phyloP scores from a whole-genome alignment of 2,797 vertebrate species.

The Paramormyrops hopkinsi region DNA sequence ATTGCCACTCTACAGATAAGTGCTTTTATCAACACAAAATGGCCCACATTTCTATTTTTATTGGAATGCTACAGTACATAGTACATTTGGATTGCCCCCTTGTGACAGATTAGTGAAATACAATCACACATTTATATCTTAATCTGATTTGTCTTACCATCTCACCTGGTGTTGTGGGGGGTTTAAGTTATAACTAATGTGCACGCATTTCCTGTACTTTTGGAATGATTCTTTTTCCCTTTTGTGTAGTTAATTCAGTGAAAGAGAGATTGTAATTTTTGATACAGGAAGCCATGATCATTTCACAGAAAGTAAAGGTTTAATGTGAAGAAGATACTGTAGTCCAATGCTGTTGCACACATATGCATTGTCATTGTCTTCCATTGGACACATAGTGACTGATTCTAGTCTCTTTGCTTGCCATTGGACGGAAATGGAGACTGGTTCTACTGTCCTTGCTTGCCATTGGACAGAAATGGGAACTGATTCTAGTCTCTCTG shows the following conservation, averaged over 20 bases:
- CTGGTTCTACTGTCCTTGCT: conserved; percentile 38
- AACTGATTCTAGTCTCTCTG: conserved; percentile 42
- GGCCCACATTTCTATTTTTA: background rate
- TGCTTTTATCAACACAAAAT: conserved; percentile 10
- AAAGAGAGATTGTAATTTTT: conserved; percentile 26
- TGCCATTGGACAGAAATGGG: conserved; percentile 52
- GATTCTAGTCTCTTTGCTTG: conserved; percentile 38
- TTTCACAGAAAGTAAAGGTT: conserved; percentile 36
- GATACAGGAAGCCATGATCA: conserved; percentile 38
- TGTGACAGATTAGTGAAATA: conserved; percentile 25
- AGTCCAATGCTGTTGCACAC: conserved; percentile 20
- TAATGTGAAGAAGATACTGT: conserved; percentile 26
- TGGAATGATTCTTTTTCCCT: conserved; percentile 1
- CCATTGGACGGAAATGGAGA: conserved; percentile 52
- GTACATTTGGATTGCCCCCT: conserved; percentile 34
- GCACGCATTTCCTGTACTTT: conserved; percentile 34
- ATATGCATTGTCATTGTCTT: conserved; percentile 21
- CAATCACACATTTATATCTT: conserved; percentile 17
- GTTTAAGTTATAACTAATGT: conserved; percentile 25
- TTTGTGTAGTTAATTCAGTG: conserved; percentile 7
- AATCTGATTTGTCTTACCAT: background rate
- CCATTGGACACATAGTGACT: conserved; percentile 66
- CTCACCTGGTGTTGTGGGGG: conserved; percentile 15
- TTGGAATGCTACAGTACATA: background rate
- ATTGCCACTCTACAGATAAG: background rate